Base-by-base conservation (phyloP, 2,888 invertebrate species). In the Oscheius onirici region DNA sequence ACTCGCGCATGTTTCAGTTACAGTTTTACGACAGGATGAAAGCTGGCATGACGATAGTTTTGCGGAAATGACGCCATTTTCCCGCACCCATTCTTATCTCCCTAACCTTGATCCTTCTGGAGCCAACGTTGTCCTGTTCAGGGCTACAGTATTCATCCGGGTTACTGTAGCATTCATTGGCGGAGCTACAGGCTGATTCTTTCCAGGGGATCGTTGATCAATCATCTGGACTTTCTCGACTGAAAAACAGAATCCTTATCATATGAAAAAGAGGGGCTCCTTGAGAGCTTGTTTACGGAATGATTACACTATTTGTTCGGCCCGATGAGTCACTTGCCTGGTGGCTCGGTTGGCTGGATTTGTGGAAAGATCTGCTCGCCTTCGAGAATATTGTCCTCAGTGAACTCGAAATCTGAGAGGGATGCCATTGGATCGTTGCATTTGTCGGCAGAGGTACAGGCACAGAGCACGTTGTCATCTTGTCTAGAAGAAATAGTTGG, bases 331-430 rank as follows among this genome's bases (percentile, higher is more conserved):
- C 34, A 41, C 41, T 58, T 13, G 41, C 63, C 49, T 24, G 34
- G 26, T 8, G 63, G 73, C 26, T 63, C 63, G 15, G 63, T 74
- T 49, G 79, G 77, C 57, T 76, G 76, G 22, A 79, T 73, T 49
- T 76, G 77, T n/a, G 79, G 79, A 2, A 79, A 26, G 66, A 74
- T 71, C 49, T 77, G 77, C 40, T 76, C 71, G 28, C 61, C 57
- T 41, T 67, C 69, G 1, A 79, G 66, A 11, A 79, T 54, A n/a
- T 71, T 68, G 1, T 54, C 43, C 22, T 76, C 69, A 1, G 72
- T 71, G 67, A 79, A 79, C 3, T 46, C 57, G 65, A 73, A 79
- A 2, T 63, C 20, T 0, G 66, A 22, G n/a, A 79, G 52, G 0
- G 72, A 60, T 11, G 73, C 73, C 20, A 57, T 71, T 11, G 77